These are phyloP conservation scores for Petromus typicus DNA, from an alignment of 2,113 vertebrate genomes.

Conservation along the genomic window DNA sequence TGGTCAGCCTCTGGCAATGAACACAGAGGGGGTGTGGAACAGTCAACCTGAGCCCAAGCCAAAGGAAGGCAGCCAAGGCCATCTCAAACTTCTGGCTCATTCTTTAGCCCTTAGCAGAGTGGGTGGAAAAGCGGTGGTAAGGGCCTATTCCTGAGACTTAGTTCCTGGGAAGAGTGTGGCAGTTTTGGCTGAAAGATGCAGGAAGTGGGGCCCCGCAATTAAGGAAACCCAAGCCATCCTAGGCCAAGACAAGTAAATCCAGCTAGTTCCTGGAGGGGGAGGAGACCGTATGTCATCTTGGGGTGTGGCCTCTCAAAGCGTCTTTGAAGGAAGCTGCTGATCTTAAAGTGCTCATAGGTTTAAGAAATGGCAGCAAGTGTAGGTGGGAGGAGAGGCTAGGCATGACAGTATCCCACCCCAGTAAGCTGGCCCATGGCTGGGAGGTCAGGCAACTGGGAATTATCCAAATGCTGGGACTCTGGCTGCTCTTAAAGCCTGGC, in stretches of 20 bases:
- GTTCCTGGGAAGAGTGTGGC: slow-evolving; percentile 77
- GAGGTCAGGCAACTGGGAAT: neutral
- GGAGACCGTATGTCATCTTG: slow-evolving; percentile 36
- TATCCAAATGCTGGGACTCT: neutral
- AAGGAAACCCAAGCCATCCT: slow-evolving; percentile 63
- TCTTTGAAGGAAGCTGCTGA: slow-evolving; percentile 10
- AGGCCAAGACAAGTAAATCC: slow-evolving; percentile 63
- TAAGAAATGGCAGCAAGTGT: slow-evolving; percentile 23
- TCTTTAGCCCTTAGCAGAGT: neutral
- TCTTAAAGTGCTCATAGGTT: slow-evolving; percentile 1
- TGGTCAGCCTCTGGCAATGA: neutral
- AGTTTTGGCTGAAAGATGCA: slow-evolving; percentile 67
- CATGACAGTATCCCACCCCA: no score
- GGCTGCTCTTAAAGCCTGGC: neutral
- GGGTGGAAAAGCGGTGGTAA: slow-evolving; percentile 31
- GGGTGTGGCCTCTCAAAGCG: slow-evolving; percentile 55
- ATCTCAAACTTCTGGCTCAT: slow-evolving; percentile 12
- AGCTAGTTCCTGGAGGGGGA: slow-evolving; percentile 66
- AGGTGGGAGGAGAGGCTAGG: neutral
- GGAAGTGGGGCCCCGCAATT: slow-evolving; percentile 72
- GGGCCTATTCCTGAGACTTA: slow-evolving; percentile 37
- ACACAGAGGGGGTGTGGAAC: neutral
- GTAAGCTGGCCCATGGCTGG: neutral
- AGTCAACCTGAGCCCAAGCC: neutral
- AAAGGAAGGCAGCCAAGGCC: neutral